Base-by-base conservation (phyloP, 1,140 invertebrate species). In the Sitophilus oryzae region DNA sequence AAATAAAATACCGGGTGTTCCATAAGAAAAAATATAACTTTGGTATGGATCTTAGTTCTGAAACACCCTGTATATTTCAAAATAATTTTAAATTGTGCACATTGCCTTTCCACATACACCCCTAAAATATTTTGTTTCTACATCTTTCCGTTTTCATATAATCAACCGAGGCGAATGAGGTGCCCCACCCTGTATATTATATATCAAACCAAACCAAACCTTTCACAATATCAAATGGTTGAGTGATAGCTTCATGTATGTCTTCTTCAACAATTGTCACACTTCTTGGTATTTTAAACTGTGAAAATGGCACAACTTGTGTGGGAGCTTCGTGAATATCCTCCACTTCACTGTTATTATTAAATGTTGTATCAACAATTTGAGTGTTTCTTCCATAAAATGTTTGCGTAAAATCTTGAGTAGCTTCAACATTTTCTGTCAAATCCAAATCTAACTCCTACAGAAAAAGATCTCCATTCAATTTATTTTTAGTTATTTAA, bases 311-410 rank as follows among this genome's bases (percentile, higher is more conserved):
- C 15, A 51, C 19, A 14, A 16, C 36, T 20, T 49, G 47, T 15
- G 47, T 58, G 15, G 14, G 15, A 30, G 44, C 51, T 35, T 58
- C 45, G 37, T 59, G 40, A 41, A 59, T 59, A 19, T 40, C 36
- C 18, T 43, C 41, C 9, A 40, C 14, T 20, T 53, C 21, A 38
- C 20, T 48, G 19, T 14, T 23, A 15, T 53, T 49, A n/a, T 30
- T 11, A 37, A 16, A 15, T 51, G 19, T 23, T 40, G 8, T 16
- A 51, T 42, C 37, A 35, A 59, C 52, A 34, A 56, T 42, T 56
- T 66, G 60, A 16, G 62, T 62, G 20, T 45, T 41, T 23, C 37
- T 14, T 11, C 21, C 44, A 53, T 63, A 63, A 52, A 63, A 61
- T 44, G 21, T 56, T 25, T 63, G 52, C 16, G 54, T 59, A 15